Conservation (phyloP, 35 echinoderm and acorn worm genomes). For the Apostichopus japonicus region DNA sequence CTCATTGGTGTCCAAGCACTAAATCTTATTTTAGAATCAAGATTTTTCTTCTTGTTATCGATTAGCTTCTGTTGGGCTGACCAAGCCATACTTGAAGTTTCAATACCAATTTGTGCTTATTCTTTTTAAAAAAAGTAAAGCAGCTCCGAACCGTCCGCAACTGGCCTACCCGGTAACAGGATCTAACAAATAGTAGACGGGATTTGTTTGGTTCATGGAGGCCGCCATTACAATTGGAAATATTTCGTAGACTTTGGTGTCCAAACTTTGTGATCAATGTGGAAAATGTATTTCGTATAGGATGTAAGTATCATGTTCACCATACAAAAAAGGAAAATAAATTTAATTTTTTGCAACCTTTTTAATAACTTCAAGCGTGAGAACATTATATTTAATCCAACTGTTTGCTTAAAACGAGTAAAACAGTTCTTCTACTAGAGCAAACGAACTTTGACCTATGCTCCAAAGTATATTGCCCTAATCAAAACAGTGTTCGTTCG, state of each 20-base stretch:
- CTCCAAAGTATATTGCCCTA: background rate
- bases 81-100: constrained; percentile 77
- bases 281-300: too few relatives aligned
- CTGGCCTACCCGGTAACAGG: background rate
- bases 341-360: too few relatives aligned
- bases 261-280: too few relatives aligned
- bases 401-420: too few relatives aligned
- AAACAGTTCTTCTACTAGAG: too few relatives aligned
- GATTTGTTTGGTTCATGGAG: background rate
- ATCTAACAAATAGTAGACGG: background rate
- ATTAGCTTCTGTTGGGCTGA: constrained; percentile 90
- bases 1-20: constrained; percentile 98
- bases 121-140: too few relatives aligned
- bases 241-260: too few relatives aligned
- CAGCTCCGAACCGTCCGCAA: too few relatives aligned
- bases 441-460: background rate
- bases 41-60: constrained; percentile 93
- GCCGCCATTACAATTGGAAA: background rate
- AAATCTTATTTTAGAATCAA: constrained; percentile 87
- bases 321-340: too few relatives aligned
- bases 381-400: too few relatives aligned
- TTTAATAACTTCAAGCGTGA: too few relatives aligned
- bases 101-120: background rate
- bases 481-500: constrained; percentile 16
- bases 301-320: too few relatives aligned